Evolutionary conservation across 2,797 vertebrate genomes (phyloP).

Genomic region (Hafferia zeledoni): DNA sequence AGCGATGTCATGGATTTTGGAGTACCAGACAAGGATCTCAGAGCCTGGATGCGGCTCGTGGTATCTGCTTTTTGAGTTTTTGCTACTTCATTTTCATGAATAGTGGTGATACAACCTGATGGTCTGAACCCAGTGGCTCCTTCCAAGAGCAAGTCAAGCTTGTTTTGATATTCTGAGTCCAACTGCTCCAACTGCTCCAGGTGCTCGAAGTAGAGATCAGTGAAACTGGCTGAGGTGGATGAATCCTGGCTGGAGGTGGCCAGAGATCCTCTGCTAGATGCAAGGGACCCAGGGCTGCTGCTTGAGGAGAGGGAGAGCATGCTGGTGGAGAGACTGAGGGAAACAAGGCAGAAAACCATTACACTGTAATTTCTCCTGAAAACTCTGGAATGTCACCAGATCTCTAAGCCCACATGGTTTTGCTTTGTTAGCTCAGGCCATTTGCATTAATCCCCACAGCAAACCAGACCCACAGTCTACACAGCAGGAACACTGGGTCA

Average conservation of each 20-base stretch:
- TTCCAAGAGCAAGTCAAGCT: conserved; percentile 91
- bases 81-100: conserved; percentile 91
- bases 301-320: conserved; percentile 96
- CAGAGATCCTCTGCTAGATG: conserved; percentile 92
- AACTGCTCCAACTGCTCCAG: conserved; percentile 86
- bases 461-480: neutral
- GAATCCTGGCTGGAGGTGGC: conserved; percentile 92
- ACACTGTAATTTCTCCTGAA: neutral
- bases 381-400: neutral
- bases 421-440: conserved; percentile 46
- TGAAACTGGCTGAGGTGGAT: conserved; percentile 92
- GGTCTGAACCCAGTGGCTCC: conserved; percentile 86
- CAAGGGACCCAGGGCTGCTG: conserved; percentile 92
- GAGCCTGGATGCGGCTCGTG: conserved; percentile 80
- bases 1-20: conserved; percentile 91
- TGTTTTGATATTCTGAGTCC: conserved; percentile 91
- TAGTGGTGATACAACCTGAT: conserved; percentile 93
- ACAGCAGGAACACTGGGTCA: neutral
- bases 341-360: conserved; percentile 41
- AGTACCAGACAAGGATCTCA: conserved; percentile 87
- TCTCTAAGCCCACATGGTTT: neutral
- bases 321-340: conserved; percentile 90
- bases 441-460: neutral
- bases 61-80: conserved; percentile 74
- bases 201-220: conserved; percentile 91